Percentiles rank a stretch among this genome's conserved stretches.
These are phyloP conservation scores for Vireo griseus DNA, from an alignment of 2,797 vertebrate species.

Conservation along the genomic window DNA sequence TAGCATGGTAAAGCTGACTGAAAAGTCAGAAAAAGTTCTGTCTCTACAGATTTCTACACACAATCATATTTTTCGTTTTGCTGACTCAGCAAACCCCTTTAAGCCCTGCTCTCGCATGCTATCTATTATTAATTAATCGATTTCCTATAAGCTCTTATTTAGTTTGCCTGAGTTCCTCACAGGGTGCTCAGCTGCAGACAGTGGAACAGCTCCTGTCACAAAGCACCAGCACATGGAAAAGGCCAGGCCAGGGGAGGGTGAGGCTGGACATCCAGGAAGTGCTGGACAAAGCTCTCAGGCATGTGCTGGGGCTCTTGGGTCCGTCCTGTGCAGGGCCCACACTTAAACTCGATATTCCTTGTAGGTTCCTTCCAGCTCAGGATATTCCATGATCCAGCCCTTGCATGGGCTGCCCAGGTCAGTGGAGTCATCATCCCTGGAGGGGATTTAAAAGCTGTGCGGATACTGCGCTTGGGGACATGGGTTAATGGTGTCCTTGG, in stretches of 20 bases:
- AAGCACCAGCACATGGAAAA: accelerated
- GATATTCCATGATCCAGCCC: too few species aligned
- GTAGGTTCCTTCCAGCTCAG: not conserved
- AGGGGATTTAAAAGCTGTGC: not conserved
- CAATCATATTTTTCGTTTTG: not conserved
- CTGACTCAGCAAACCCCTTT: not conserved
- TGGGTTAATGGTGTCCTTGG: not conserved
- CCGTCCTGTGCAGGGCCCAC: not conserved
- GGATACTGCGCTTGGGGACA: not conserved
- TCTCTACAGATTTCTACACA: not conserved
- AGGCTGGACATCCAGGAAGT: not conserved
- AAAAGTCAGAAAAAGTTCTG: not conserved
- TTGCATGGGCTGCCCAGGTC: not conserved
- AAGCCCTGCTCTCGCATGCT: not conserved
- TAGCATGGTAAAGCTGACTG: not conserved
- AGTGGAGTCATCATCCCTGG: not conserved
- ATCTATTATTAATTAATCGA: slow-evolving; percentile 38
- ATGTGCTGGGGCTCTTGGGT: not conserved
- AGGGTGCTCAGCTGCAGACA: not conserved
- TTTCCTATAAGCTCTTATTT: slow-evolving; percentile 12
- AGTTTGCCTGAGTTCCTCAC: not conserved
- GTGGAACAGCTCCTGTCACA: not conserved
- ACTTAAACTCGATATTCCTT: accelerated
- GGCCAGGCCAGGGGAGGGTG: not conserved
- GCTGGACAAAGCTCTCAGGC: not conserved